Conservation (phyloP, 2,888 invertebrate species). For the Brachycybe producta region DNA sequence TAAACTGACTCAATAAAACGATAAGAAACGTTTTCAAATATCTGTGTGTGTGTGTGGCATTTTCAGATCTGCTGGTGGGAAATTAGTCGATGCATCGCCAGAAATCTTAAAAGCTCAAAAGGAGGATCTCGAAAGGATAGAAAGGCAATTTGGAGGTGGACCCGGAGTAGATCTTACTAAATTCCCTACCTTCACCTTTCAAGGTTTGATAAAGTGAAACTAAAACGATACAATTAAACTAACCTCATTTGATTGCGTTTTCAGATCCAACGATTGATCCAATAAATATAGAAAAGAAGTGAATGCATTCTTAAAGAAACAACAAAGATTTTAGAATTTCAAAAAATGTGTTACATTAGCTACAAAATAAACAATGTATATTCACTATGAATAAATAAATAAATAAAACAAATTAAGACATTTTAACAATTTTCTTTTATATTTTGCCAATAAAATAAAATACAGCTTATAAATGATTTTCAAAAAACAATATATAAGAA, state of each 20-base stretch:
- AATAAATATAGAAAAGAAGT: conserved; percentile 19
- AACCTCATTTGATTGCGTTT: not conserved
- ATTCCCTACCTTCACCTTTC: conserved; percentile 74
- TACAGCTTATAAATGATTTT: too few relatives aligned
- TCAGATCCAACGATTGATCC: conserved; percentile 21
- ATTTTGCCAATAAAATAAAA: too few relatives aligned
- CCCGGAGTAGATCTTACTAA: conserved; percentile 70
- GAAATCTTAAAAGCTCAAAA: conserved; percentile 59
- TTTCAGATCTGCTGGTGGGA: conserved; percentile 52
- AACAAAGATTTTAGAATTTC: not conserved
- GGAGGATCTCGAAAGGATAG: conserved; percentile 64
- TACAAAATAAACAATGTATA: too few relatives aligned
- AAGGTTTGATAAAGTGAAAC: conserved; percentile 35
- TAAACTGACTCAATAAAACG: too few relatives aligned
- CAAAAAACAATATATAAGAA: too few relatives aligned
- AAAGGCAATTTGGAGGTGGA: conserved; percentile 61
- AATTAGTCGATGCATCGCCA: conserved; percentile 67
- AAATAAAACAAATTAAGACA: too few relatives aligned
- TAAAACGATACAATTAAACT: not conserved
- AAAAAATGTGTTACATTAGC: not conserved
- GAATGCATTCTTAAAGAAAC: not conserved
- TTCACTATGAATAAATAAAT: too few relatives aligned
- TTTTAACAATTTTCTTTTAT: too few relatives aligned
- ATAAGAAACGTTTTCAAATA: too few relatives aligned
- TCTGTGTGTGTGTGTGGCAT: too few relatives aligned